Evolutionary conservation across 1,140 invertebrate genomes (phyloP), one percentile per base, ranked within the genome.

Genomic region (Neomicropteryx cornuta): DNA sequence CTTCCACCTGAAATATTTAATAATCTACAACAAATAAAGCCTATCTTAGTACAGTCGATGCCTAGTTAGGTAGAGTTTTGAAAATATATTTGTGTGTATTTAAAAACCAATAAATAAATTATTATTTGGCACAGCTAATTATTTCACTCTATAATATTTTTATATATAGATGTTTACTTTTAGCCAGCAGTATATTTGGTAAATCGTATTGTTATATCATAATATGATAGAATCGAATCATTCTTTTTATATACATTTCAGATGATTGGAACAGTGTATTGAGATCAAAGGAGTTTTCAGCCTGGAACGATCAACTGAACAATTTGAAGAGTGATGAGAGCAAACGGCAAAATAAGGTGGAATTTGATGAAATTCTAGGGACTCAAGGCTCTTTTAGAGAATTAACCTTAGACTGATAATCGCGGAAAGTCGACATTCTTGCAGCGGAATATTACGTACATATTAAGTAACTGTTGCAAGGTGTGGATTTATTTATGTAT

Each of bases 371-470:
- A 19, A 42, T 45, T 29, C 22, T 39, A 6, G 49, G 43, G 16
- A 41, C 49, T 27, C 28, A 46, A 18, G 49, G 49, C 2, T 40
- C 49, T 0, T 51, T 51, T 24, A 41, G 43, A 36, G 33, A 39
- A 16, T 42, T 51, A 8, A 44, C 16, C 36, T 37, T 51, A 14
- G 49, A 49, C 34, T 51, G 40, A 44, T n/a, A n/a, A n/a, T n/a
- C n/a, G n/a, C n/a, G n/a, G n/a, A n/a, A n/a, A n/a, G n/a, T n/a
- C n/a, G n/a, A n/a, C n/a, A n/a, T n/a, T n/a, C n/a, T n/a, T n/a
- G n/a, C n/a, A n/a, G n/a, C n/a, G n/a, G n/a, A n/a, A n/a, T n/a
- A n/a, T n/a, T n/a, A n/a, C n/a, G n/a, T n/a, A n/a, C n/a, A n/a
- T n/a, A n/a, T n/a, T n/a, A n/a, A n/a, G n/a, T n/a, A n/a, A n/a